Evolutionary conservation across 2,113 vertebrate species (phyloP).

Genomic region (Gulo gulo): DNA sequence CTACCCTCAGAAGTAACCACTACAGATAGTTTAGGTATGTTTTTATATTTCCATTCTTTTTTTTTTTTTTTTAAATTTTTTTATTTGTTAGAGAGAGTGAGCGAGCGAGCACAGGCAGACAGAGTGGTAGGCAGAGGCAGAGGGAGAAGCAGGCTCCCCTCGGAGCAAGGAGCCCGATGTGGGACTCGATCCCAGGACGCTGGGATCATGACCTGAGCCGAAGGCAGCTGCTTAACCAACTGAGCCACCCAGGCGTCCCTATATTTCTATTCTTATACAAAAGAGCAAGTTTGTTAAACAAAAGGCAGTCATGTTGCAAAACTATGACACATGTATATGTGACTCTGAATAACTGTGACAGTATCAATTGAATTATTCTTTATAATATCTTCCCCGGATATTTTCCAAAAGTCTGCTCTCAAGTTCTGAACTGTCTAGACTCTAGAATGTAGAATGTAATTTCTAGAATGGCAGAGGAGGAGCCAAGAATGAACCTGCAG

Average conservation of each 20-base stretch:
- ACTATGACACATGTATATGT: not conserved
- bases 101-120: too few relatives aligned
- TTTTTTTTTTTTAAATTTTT: too few relatives aligned
- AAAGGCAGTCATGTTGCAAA: not conserved
- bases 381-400: not conserved
- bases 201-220: too few relatives aligned
- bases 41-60: not conserved
- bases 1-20: not conserved
- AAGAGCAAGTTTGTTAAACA: not conserved
- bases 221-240: too few relatives aligned
- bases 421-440: not conserved
- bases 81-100: too few relatives aligned
- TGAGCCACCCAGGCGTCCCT: too few relatives aligned
- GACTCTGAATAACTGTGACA: not conserved
- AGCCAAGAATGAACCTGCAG: not conserved
- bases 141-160: too few relatives aligned
- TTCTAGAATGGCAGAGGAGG: not conserved
- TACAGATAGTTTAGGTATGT: accelerated
- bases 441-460: not conserved
- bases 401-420: not conserved
- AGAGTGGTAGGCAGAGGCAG: too few relatives aligned
- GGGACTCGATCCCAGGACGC: too few relatives aligned
- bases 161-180: too few relatives aligned
- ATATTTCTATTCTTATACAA: not conserved
- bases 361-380: not conserved